These are phyloP conservation scores for Eutolmus rufibarbis DNA, from an alignment of 2,888 invertebrate genomes.

Conservation along the genomic window DNA sequence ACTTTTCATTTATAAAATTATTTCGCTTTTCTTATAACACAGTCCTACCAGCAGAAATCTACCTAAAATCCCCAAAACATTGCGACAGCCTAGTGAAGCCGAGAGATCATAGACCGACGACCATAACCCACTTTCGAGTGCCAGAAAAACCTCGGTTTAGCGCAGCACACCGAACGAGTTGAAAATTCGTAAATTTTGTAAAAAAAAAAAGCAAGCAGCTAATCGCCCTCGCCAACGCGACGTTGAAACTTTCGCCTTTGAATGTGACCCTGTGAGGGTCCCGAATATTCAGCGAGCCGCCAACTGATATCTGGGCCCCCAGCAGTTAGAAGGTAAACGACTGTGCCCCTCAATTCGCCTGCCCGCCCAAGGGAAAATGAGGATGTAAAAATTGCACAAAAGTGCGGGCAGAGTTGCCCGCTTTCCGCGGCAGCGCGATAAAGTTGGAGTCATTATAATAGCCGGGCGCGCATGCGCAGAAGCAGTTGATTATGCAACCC, in stretches of 20 bases:
- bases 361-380: background rate
- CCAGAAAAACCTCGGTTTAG: background rate
- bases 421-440: background rate
- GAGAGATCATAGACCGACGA: background rate
- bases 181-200: background rate
- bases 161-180: background rate
- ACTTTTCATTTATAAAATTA: background rate
- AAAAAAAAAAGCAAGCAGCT: background rate
- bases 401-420: background rate
- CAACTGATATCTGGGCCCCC: background rate
- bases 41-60: background rate
- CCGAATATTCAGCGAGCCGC: background rate
- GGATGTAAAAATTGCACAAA: background rate
- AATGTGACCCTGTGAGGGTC: background rate
- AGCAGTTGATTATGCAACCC: constrained; percentile 23
- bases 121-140: background rate
- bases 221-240: background rate
- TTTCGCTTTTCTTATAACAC: background rate
- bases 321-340: background rate
- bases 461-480: background rate
- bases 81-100: background rate
- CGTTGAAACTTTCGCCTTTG: background rate
- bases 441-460: background rate
- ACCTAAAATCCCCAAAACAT: background rate
- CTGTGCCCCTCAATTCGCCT: background rate